Base-by-base conservation (phyloP, 2,797 vertebrate species). In the Rhinoraja longicauda region DNA sequence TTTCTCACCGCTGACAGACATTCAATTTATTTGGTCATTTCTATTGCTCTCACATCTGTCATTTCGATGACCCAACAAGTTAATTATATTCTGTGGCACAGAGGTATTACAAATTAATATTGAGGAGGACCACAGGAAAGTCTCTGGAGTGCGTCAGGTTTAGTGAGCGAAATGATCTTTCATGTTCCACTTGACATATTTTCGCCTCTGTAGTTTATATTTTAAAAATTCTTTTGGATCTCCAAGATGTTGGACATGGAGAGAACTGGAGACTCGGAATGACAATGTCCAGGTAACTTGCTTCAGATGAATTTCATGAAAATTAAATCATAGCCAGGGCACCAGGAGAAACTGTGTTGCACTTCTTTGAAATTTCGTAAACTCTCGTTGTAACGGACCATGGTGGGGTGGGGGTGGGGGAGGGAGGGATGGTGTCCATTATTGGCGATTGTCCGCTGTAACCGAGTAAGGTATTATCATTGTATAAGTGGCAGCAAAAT, bases 1-100 rank as follows among this genome's bases (percentile, higher is more conserved):
- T 29, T 92, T 92, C 26, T 75, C 90, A 92, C 67, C 6, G 70
- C 67, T 57, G 90, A 53, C 90, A 92, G 72, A 10, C 72, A 75
- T 13, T 73, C 70, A n/a, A 92, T 92, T 92, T 75, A 57, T 75
- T 75, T 53, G 67, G 36, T 72, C 36, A 75, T 53, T 92, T 70
- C 70, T 75, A 92, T 92, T 92, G 90, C 90, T n/a, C 15, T n/a
- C 67, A 73, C 70, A 92, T 45, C 24, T 72, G 70, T 92, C 70
- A 92, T 92, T 13, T 53, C 24, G 45, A 92, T 53, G 70, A 92
- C 70, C 36, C 90, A 73, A 57, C 90, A 73, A 53, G 72, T 92
- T 75, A 92, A 91, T 73, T 91, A 70, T 45, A 9, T 67, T 72
- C 64, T 53, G 26, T 12, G 70, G 70, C n/a, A 39, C 24, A 73